Evolutionary conservation across 2,888 invertebrate genomes (phyloP).

Genomic region (Liopterus haemorrhoidalis): DNA sequence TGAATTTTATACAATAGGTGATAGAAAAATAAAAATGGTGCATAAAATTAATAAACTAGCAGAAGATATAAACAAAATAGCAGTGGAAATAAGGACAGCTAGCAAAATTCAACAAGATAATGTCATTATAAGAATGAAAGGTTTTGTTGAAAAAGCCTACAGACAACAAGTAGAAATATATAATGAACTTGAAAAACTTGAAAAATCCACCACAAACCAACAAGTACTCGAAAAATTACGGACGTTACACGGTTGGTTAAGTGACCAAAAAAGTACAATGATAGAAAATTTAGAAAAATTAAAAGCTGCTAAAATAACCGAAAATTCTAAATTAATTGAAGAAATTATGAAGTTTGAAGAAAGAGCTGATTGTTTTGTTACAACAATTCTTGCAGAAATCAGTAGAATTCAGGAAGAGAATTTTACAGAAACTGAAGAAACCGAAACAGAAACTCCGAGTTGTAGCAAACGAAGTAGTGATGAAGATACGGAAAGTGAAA

Average conservation of each 20-base stretch:
- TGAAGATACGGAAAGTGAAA: constrained; percentile 20
- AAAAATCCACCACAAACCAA: constrained; percentile 9
- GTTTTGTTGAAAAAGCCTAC: constrained; percentile 15
- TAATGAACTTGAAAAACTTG: constrained; percentile 15
- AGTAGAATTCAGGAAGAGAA: constrained; percentile 15
- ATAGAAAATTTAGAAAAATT: constrained; percentile 17
- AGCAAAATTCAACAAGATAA: constrained; percentile 22
- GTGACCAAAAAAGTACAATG: constrained; percentile 16
- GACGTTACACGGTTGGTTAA: constrained; percentile 17
- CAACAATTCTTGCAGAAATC: constrained; percentile 15
- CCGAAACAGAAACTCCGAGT: constrained; percentile 19
- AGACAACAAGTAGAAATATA: constrained; percentile 22
- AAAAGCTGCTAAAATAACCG: constrained; percentile 13
- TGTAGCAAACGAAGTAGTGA: constrained; percentile 17
- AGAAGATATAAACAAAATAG: constrained; percentile 33
- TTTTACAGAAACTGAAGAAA: constrained; percentile 7
- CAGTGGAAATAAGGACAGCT: constrained; percentile 30
- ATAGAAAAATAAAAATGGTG: constrained; percentile 35
- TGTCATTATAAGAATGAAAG: constrained; percentile 26
- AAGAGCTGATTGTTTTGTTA: constrained; percentile 15
- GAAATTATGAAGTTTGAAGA: constrained; percentile 19
- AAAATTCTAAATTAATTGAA: constrained; percentile 15
- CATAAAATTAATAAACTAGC: constrained; percentile 34
- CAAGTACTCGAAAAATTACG: constrained; percentile 13
- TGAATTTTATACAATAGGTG: constrained; percentile 35